phyloP scores from a whole-genome alignment of 2,113 vertebrate genomes.

The Apus apus region DNA sequence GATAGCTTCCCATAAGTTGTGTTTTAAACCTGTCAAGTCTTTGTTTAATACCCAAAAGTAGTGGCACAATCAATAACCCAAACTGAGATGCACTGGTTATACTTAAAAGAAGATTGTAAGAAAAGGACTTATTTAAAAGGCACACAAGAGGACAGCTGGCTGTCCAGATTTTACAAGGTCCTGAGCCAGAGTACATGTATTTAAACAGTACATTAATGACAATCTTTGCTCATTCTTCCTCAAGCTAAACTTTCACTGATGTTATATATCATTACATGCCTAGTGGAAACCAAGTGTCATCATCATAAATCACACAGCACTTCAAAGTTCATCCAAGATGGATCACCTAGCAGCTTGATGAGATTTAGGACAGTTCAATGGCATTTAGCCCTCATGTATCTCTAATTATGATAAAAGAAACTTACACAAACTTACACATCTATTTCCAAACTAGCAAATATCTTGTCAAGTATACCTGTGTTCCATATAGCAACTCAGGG shows the following conservation, averaged over 20 bases:
- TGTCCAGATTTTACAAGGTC: background rate
- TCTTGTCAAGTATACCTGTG: conserved; percentile 80
- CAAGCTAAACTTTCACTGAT: background rate
- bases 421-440: rapidly evolving
- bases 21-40: background rate
- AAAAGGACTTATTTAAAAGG: background rate
- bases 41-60: background rate
- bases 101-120: background rate
- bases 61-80: background rate
- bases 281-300: background rate
- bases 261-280: background rate
- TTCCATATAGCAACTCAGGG: conserved; percentile 89
- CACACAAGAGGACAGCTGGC: background rate
- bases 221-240: background rate
- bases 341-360: background rate
- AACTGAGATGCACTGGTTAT: background rate
- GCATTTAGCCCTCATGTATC: background rate
- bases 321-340: background rate
- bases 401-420: background rate
- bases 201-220: background rate
- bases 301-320: background rate
- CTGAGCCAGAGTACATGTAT: rapidly evolving
- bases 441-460: background rate
- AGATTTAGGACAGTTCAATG: background rate
- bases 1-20: background rate